Evolutionary conservation across 2,113 vertebrate species (phyloP).

Genomic region (Scalopus aquaticus): DNA sequence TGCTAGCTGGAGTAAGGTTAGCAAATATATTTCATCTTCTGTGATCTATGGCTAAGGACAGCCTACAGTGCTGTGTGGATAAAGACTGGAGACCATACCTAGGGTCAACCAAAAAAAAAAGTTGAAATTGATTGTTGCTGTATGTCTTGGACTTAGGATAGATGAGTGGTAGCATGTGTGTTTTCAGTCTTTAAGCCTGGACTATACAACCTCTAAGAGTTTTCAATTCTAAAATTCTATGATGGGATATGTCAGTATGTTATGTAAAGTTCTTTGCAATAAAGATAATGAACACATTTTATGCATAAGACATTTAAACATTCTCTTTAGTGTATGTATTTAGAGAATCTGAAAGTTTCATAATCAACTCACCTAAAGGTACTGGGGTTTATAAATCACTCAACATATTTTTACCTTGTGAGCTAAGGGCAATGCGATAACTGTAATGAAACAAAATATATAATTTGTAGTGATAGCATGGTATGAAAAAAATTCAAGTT

Average conservation of each 20-base stretch:
- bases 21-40: conserved; percentile 7
- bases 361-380: neutral
- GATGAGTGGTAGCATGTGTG: neutral
- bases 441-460: neutral
- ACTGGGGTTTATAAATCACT: neutral
- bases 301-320: conserved; percentile 6
- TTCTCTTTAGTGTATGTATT: neutral
- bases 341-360: neutral
- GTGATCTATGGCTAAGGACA: neutral
- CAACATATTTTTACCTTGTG: neutral
- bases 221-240: conserved; percentile 36
- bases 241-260: neutral
- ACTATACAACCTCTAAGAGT: neutral
- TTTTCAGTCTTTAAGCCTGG: neutral
- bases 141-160: conserved; percentile 6
- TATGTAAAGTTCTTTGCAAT: neutral
- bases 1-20: neutral
- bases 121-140: neutral
- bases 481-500: neutral
- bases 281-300: neutral
- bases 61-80: neutral
- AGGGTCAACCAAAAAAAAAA: neutral
- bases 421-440: neutral
- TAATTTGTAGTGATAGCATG: conserved; percentile 15
- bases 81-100: neutral